Base-by-base conservation (phyloP, 2,888 invertebrate species). In the Tinea trinotella region DNA sequence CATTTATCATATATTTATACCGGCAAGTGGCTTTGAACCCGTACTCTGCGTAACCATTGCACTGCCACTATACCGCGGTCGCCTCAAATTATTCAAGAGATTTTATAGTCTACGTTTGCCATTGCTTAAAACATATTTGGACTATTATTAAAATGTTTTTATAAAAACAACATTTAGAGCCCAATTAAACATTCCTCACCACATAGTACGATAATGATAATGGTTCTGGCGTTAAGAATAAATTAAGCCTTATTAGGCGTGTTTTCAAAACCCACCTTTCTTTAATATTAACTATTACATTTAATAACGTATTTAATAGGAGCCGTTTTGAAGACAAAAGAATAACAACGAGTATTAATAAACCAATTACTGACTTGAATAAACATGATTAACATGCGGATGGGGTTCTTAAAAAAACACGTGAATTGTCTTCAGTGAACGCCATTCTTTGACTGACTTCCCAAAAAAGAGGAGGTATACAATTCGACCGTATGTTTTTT, bases 271-370 rank as follows among this genome's bases (percentile, higher is more conserved):
- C 15, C 6, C 10, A 2, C n/a, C 12, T 40, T 40, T 40, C 40
- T 40, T 40, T 7, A 40, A 40, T 15, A 40, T 40, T 3, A 40
- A 40, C 7, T 6, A 40, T 15, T 40, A 40, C 40, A 40, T 40
- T 40, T 40, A 40, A 15, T 40, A 40, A 40, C n/a, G 40, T 7
- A n/a, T 15, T 13, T 40, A 40, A 40, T 40, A 40, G 40, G 2
- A 40, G 40, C 40, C 15, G 40, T 40, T 12, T 15, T 15, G 40
- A 40, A 40, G 7, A 40, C 40, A 40, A 40, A 40, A 15, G 40
- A 40, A 40, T 40, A 40, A 15, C 7, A n/a, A n/a, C n/a, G n/a
- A n/a, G n/a, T n/a, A n/a, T n/a, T n/a, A n/a, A n/a, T n/a, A n/a
- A n/a, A n/a, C n/a, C n/a, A n/a, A n/a, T n/a, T n/a, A 40, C n/a